Base-by-base conservation (phyloP, 1,140 invertebrate species). In the Babylonia areolata region DNA sequence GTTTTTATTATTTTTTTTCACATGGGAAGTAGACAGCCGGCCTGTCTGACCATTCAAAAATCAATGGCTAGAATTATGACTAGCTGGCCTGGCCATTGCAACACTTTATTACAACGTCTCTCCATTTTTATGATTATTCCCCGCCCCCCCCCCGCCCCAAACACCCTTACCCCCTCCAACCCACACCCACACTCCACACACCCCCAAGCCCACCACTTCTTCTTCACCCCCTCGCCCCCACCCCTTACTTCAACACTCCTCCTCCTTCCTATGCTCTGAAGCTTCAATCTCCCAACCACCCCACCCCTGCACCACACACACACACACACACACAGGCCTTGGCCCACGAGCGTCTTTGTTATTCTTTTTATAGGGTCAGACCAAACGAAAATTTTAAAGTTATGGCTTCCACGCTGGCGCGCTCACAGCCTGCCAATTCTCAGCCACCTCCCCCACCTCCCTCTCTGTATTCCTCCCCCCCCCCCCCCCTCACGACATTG, bases 41-140 rank as follows among this genome's bases (percentile, higher is more conserved):
- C n/a, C 17, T n/a, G 78, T 54, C 46, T 51, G 42, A 54, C 40
- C 78, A 80, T 80, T 80, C 78, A 51, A 80, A 80, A 80, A 80
- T 80, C 78, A 58, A 80, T 80, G 42, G 28, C 23, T 6, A 39
- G 78, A 39, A 80, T 20, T 54, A 54, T 51, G n/a, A 39, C 40
- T 20, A 42, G 42, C 46, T 51, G 78, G 28, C 28, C 78, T 28
- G 78, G 78, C 20, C 31, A 80, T 80, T 80, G 78, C 78, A 80
- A 80, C 78, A 80, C 78, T 80, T 80, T 80, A 80, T 80, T 80
- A 80, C 78, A 54, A 46, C 78, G 40, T 80, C 40, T 80, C 58
- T 64, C 58, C 58, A 80, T 80, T 80, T 80, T 80, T 40, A 46
- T 80, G 42, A 64, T 64, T 64, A 64, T 64, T 35, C 23, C 73